phyloP scores from a whole-genome alignment of 1,140 invertebrate genomes.

The Drosophila tani region DNA sequence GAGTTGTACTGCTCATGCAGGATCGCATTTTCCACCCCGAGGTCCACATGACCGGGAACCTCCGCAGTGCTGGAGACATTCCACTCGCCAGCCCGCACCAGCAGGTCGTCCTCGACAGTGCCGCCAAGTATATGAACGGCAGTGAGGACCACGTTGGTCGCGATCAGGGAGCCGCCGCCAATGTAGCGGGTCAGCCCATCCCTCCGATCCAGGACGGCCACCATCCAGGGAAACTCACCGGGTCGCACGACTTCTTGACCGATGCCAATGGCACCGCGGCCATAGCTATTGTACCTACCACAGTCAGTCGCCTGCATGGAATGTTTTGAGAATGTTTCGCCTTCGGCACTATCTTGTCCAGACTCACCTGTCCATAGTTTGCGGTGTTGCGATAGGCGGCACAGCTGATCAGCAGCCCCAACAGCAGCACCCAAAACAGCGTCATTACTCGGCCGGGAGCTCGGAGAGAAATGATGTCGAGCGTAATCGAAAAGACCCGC shows the following conservation, averaged over 20 bases:
- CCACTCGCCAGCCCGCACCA: conserved; percentile 50
- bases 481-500: not conserved
- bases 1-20: conserved; percentile 1
- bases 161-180: conserved; percentile 89
- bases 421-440: not conserved
- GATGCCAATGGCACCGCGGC: not conserved
- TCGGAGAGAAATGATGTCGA: not conserved
- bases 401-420: not conserved
- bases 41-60: not conserved
- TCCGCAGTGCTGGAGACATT: conserved; percentile 7
- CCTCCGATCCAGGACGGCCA: conserved; percentile 88
- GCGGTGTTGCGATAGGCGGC: not conserved
- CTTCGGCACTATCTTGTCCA: too few species aligned
- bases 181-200: conserved; percentile 85
- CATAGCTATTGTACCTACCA: conserved; percentile 8
- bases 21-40: conserved; percentile 2
- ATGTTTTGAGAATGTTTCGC: too few species aligned
- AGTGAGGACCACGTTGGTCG: conserved; percentile 88
- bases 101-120: conserved; percentile 44
- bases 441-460: not conserved
- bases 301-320: not conserved
- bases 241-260: conserved; percentile 86
- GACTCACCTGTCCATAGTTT: not conserved
- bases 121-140: conserved; percentile 87
- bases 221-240: conserved; percentile 94